Base-by-base conservation (phyloP, 1,140 invertebrate species). In the Ylistrum balloti region DNA sequence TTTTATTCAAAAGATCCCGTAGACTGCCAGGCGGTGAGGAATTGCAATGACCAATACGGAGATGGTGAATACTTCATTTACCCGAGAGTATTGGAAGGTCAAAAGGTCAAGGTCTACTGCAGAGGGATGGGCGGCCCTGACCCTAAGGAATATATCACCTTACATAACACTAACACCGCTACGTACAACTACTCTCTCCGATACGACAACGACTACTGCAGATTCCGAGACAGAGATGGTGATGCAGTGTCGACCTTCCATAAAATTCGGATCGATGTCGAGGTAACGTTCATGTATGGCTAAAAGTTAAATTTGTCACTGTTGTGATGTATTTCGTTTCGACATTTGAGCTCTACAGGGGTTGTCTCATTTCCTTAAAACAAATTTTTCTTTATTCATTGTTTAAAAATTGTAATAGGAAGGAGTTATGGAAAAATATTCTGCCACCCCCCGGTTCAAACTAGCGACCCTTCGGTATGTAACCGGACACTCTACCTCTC, bases 131-230 rank as follows among this genome's bases (percentile, higher is more conserved):
- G 1, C 17, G 56, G 56, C 28, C 22, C 22, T 74, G 56, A 74
- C 22, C 56, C 56, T 11, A 74, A 74, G n/a, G 56, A 74, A 28
- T 74, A 74, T 28, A n/a, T 74, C 5, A 74, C 56, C n/a, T n/a
- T 74, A 28, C 56, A 28, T n/a, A 74, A 28, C 56, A 74, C 56
- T 28, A 74, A 74, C 22, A 74, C 56, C 22, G 56, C 9, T 5
- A 74, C 56, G 20, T 74, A 74, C n/a, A 74, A 74, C 56, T 74
- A 28, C 56, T 74, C 56, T 17, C 56, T 74, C 56, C 56, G 56
- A 28, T 17, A 9, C 13, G 56, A 74, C 17, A 74, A 74, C 56
- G 22, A n/a, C n/a, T 28, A n/a, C 22, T 74, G 56, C 28, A 28
- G 5, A 2, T 74, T 74, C 56, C 56, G n/a, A 74, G 56, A 74